Conservation (phyloP, 2,888 invertebrate genomes). For the Trichogramma evanescens region DNA sequence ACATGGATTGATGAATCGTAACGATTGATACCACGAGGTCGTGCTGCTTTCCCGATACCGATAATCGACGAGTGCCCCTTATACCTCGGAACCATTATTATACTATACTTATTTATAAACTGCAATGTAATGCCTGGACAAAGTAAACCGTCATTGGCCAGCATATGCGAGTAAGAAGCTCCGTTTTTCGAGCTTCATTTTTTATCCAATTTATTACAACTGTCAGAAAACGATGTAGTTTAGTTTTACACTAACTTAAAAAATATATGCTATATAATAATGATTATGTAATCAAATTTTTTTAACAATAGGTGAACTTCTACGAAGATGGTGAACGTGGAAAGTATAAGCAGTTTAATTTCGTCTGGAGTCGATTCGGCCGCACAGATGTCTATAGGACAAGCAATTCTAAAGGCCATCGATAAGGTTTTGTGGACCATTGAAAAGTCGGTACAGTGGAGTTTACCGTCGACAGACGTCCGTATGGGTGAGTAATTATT, state of each 20-base stretch:
- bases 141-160: too few relatives aligned
- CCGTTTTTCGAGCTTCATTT: too few relatives aligned
- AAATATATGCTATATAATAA: too few relatives aligned
- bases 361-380: slow-evolving; percentile 26
- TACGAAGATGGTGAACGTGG: not conserved
- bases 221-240: too few relatives aligned
- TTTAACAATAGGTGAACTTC: too few relatives aligned
- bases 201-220: too few relatives aligned
- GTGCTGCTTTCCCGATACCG: slow-evolving; percentile 30
- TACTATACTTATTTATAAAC: slow-evolving; percentile 20
- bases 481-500: slow-evolving; percentile 6
- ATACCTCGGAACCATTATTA: slow-evolving; percentile 23
- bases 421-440: slow-evolving; percentile 52
- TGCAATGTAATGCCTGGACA: too few relatives aligned
- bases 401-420: slow-evolving; percentile 46
- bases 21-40: slow-evolving; percentile 30
- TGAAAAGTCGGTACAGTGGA: slow-evolving; percentile 56
- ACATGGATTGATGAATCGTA: slow-evolving; percentile 2
- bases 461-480: slow-evolving; percentile 27
- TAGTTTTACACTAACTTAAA: too few relatives aligned
- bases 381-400: slow-evolving; percentile 44
- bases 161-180: too few relatives aligned
- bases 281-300: too few relatives aligned
- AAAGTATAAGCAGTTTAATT: slow-evolving; percentile 9
- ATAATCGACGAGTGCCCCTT: slow-evolving; percentile 30